Base-by-base conservation (phyloP, 2,797 vertebrate species). In the Cichlasoma orientale region DNA sequence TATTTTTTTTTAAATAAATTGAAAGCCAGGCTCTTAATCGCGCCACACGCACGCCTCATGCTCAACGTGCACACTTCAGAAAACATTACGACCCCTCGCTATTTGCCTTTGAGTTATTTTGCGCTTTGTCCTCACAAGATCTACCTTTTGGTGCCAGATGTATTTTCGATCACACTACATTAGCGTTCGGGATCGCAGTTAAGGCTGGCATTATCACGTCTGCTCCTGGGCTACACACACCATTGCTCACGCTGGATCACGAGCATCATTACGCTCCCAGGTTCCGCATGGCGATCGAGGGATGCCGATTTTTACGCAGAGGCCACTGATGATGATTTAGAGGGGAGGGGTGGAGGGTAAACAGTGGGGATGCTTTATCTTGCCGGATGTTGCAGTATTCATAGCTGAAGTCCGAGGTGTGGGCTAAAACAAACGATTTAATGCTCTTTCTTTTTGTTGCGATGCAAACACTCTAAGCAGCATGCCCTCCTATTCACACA, bases 291-390 rank as follows among this genome's bases (percentile, higher is more conserved):
- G 70, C 33, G 75, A 75, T 77, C 50, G 61, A 85, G 81, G 85
- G 84, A 78, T 69, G 52, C 44, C 56, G 74, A 80, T 81, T 90
- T 86, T 84, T 85, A 93, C 86, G 88, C 90, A 89, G 76, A 81
- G 83, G 81, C 89, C 84, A 74, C 58, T 23, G 76, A 25, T 18
- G 29, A 59, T 72, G n/a, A 68, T 82, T 82, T 33, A 19, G 23
- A 36, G 4, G 2, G 38, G 16, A 5, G 18, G 41, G 18, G 2
- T 23, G 3, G 4, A 47, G 31, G 71, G 74, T 55, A 27, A 16
- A 29, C 10, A 47, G 9, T 18, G 4, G 27, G 54, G 55, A 14
- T 10, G 82, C 31, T 44, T 66, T 66, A 27, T 47, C 41, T 47
- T 19, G 33, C 44, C 23, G 12, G 13, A 50, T 80, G 57, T 81